A percentile compares a stretch with the other conserved stretches of the same genome.
Evolutionary conservation across 2,888 invertebrate genomes (phyloP).

Genomic region (Thysanoteuthis rhombus): DNA sequence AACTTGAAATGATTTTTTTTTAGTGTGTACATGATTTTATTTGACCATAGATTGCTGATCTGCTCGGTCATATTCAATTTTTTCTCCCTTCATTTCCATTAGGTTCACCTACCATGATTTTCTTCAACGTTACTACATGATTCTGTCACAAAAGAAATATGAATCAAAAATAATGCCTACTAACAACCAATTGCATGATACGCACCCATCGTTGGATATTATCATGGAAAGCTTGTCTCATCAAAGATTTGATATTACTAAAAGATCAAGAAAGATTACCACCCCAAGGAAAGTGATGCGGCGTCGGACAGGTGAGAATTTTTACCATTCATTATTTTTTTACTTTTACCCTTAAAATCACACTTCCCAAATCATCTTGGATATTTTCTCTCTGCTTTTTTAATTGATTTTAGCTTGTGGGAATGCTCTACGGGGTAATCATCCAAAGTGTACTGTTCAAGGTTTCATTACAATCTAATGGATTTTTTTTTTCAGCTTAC

Average conservation of each 20-base stretch:
- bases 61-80: neutral
- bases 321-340: neutral
- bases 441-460: no score
- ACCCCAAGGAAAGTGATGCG: slow-evolving; percentile 49
- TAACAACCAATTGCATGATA: neutral
- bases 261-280: neutral
- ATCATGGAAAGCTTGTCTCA: neutral
- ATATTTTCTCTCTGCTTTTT: no score
- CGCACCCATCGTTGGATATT: neutral
- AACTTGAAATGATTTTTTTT: no score
- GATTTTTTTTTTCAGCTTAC: no score
- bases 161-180: neutral
- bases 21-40: neutral
- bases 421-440: no score
- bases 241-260: neutral
- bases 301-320: slow-evolving; percentile 48
- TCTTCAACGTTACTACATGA: slow-evolving; percentile 51
- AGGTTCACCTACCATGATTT: slow-evolving; percentile 53
- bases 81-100: neutral
- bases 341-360: no score
- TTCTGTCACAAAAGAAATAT: slow-evolving; percentile 37
- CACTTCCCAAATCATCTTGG: no score
- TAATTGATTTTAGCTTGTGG: no score
- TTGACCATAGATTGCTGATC: neutral
- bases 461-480: no score